These are phyloP conservation scores for Erinaceus europaeus DNA, from an alignment of 2,113 vertebrate genomes.

Conservation along the genomic window DNA sequence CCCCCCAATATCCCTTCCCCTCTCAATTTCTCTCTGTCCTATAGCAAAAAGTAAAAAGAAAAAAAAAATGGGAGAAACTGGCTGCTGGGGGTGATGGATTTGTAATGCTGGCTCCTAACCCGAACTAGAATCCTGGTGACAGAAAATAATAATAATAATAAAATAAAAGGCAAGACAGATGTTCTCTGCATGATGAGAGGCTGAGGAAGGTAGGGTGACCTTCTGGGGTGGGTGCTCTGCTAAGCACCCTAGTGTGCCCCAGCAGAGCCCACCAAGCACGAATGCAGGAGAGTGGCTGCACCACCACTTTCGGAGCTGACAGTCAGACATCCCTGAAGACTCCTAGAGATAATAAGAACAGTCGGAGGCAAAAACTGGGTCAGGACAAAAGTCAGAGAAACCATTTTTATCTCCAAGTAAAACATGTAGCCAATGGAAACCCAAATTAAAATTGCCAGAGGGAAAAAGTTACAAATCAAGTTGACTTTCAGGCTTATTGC, in stretches of 20 bases:
- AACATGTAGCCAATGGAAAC: background rate
- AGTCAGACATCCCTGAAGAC: background rate
- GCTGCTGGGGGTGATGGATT: too few species aligned
- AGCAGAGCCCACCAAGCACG: background rate
- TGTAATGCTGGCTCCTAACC: too few species aligned
- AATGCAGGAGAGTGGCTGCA: fast-evolving
- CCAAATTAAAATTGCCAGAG: background rate
- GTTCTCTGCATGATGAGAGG: fast-evolving
- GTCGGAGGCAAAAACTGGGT: background rate
- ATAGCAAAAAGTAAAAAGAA: too few species aligned
- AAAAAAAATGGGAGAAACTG: too few species aligned
- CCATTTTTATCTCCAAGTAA: background rate
- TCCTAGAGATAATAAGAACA: background rate
- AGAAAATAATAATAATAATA: too few species aligned
- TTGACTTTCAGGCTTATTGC: background rate
- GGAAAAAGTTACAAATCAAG: background rate
- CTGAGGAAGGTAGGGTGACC: background rate
- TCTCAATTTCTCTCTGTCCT: too few species aligned
- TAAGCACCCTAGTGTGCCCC: background rate
- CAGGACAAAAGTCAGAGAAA: conserved; percentile 1
- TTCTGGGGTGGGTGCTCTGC: background rate
- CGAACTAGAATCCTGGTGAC: too few species aligned
- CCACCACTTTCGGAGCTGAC: background rate
- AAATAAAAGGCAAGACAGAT: too few species aligned
- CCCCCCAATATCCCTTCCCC: too few species aligned